A percentile compares a stretch with the other conserved stretches of the same genome.
These are phyloP conservation scores for Garrulus glandarius DNA, from an alignment of 2,797 vertebrate genomes.

Conservation along the genomic window DNA sequence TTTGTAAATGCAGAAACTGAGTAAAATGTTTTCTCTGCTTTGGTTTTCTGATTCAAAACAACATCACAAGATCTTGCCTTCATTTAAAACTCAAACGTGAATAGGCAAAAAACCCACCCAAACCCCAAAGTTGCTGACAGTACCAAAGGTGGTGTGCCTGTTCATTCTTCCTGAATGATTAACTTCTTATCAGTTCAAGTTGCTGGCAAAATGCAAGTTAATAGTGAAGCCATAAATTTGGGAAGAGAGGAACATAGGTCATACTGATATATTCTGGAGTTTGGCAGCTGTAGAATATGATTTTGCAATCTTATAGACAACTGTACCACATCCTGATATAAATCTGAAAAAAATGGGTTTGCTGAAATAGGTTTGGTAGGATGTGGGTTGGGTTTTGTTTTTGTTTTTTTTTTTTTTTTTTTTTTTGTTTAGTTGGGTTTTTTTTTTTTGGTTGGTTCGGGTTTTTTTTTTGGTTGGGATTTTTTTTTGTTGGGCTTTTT, in stretches of 20 bases:
- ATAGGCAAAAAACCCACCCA: neutral
- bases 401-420: neutral
- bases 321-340: neutral
- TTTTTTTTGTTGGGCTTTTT: neutral
- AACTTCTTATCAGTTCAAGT: neutral
- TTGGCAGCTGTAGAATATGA: neutral
- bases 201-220: neutral
- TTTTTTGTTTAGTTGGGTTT: too few species aligned
- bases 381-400: too few species aligned
- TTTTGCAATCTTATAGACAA: neutral
- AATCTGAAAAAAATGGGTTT: neutral
- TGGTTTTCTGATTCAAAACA: neutral
- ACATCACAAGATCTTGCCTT: neutral
- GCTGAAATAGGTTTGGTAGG: neutral
- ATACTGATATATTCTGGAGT: neutral
- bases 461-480: fast-evolving
- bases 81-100: neutral
- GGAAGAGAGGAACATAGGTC: neutral
- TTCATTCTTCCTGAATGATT: neutral
- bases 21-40: neutral
- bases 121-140: neutral
- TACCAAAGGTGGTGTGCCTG: neutral
- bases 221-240: neutral
- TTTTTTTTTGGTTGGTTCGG: too few species aligned
- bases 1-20: neutral